Evolutionary conservation across 1,140 invertebrate species (phyloP).

Genomic region (Pachyrhynchus sulphureomaculatus): DNA sequence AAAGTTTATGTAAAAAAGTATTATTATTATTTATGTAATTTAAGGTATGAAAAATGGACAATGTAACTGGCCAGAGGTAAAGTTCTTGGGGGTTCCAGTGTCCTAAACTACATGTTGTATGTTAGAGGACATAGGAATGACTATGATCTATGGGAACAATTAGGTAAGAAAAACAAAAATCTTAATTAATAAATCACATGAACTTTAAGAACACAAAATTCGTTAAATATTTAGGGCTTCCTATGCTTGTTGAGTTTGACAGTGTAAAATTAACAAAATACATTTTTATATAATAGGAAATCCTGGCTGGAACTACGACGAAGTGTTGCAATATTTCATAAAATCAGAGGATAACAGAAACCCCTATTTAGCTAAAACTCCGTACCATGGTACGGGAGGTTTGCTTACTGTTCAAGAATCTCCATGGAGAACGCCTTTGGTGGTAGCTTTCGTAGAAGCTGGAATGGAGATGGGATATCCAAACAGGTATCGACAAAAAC

Average conservation of each 20-base stretch:
- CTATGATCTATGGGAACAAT: constrained; percentile 86
- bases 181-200: no score
- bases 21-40: neutral
- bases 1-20: no score
- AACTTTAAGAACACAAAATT: no score
- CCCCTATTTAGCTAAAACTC: constrained; percentile 70
- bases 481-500: constrained; percentile 50
- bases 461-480: constrained; percentile 85
- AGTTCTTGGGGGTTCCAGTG: constrained; percentile 85
- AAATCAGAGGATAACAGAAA: constrained; percentile 88
- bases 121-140: constrained; percentile 81
- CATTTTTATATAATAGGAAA: no score
- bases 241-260: no score
- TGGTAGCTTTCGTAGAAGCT: constrained; percentile 80
- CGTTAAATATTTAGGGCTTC: no score
- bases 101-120: constrained; percentile 95
- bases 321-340: constrained; percentile 85
- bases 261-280: no score
- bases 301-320: constrained; percentile 85
- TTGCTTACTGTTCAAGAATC: constrained; percentile 81
- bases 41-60: constrained; percentile 65
- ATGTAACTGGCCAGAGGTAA: constrained; percentile 86
- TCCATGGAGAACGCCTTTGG: constrained; percentile 79
- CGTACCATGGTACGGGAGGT: constrained; percentile 75
- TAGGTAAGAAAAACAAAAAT: constrained; percentile 59